Evolutionary conservation across 2,888 invertebrate species (phyloP).

Genomic region (Microplitis manilae): DNA sequence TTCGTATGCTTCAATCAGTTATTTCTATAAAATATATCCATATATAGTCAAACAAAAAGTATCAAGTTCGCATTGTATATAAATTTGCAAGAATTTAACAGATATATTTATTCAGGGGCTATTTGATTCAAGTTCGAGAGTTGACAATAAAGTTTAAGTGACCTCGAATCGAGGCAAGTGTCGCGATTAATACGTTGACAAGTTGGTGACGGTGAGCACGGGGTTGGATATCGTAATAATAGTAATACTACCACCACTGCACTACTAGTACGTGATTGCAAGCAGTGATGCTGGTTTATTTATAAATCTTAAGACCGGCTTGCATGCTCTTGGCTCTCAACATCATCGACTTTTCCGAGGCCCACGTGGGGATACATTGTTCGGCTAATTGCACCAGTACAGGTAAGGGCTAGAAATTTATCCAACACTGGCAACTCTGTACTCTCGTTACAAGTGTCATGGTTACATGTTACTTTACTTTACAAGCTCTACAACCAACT

Average conservation of each 20-base stretch:
- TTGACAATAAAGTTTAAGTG: neutral
- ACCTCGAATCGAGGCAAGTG: neutral
- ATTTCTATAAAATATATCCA: neutral
- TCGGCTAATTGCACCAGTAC: constrained; percentile 1
- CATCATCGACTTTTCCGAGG: neutral
- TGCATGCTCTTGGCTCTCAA: neutral
- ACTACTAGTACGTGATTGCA: neutral
- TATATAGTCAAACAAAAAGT: neutral
- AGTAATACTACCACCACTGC: neutral
- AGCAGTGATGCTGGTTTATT: neutral
- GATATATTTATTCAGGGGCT: neutral
- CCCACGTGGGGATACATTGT: constrained; percentile 1
- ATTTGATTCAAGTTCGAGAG: neutral
- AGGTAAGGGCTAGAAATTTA: neutral
- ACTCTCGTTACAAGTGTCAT: neutral
- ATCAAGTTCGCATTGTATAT: neutral
- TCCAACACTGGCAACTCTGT: neutral
- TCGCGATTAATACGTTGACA: neutral
- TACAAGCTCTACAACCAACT: neutral
- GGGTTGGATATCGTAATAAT: neutral
- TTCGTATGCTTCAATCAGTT: neutral
- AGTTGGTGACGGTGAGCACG: neutral
- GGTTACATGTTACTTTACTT: neutral
- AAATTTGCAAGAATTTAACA: neutral
- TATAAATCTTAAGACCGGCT: constrained; percentile 9